phyloP scores from a whole-genome alignment of 2,113 vertebrate species.

The Megaceryle torquata region DNA sequence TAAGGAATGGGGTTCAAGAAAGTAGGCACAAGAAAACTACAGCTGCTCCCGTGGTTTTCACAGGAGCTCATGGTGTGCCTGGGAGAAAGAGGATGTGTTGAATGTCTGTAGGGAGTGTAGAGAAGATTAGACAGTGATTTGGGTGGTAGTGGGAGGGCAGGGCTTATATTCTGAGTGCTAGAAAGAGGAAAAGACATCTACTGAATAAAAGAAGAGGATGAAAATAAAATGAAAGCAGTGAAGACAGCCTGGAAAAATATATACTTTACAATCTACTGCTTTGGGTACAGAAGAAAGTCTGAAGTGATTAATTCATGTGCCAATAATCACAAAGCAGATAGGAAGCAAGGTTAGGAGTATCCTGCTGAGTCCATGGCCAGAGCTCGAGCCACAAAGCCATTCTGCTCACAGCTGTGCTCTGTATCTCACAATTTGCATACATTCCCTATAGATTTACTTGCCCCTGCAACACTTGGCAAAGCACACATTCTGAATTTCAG shows the following conservation, averaged over 20 bases:
- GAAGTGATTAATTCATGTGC: background rate
- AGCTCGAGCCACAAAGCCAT: background rate
- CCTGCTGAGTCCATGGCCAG: background rate
- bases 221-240: background rate
- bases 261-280: background rate
- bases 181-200: background rate
- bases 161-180: background rate
- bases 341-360: background rate
- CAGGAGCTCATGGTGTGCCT: background rate
- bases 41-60: fast-evolving
- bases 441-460: background rate
- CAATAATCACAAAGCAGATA: background rate
- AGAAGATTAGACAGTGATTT: background rate
- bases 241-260: background rate
- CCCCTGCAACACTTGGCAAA: background rate
- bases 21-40: background rate
- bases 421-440: background rate
- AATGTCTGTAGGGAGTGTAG: background rate
- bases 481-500: background rate
- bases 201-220: background rate
- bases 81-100: background rate
- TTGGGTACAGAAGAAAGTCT: background rate
- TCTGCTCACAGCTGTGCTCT: background rate
- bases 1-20: background rate
- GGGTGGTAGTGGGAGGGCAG: background rate